Evolutionary conservation across 2,113 vertebrate species (phyloP).

Genomic region (Erinaceus europaeus): DNA sequence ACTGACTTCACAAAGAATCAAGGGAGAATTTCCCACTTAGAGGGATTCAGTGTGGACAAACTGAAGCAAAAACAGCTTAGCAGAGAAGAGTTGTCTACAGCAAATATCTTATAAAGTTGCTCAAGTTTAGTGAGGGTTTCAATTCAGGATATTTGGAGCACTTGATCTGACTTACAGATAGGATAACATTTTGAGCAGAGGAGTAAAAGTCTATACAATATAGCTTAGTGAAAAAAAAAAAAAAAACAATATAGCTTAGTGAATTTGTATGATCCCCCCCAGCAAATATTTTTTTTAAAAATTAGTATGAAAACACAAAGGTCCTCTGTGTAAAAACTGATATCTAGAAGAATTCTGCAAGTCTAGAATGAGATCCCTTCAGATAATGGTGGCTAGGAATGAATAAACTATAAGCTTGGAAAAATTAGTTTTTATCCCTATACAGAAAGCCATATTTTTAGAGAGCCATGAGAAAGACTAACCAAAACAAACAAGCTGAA

Average conservation of each 20-base stretch:
- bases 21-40: neutral
- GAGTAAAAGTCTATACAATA: neutral
- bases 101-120: neutral
- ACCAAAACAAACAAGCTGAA: constrained; percentile 20
- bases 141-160: neutral
- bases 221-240: neutral
- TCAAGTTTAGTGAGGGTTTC: neutral
- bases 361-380: neutral
- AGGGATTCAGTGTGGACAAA: neutral
- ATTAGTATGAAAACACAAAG: constrained; percentile 19
- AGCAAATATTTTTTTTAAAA: constrained; percentile 35
- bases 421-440: neutral
- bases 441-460: neutral
- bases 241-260: neutral
- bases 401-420: neutral
- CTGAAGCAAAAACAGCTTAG: neutral
- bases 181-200: neutral
- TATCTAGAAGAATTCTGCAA: constrained; percentile 2
- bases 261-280: neutral
- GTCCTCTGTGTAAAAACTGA: neutral
- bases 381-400: constrained; percentile 1
- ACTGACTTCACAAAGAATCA: neutral
- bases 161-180: neutral
- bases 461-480: neutral
- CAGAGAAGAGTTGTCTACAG: neutral